Percentiles rank a stretch among this genome's conserved stretches.
These are phyloP conservation scores for Lepidocyrtinus sp. DNA, from an alignment of 2,888 invertebrate genomes.

Conservation along the genomic window DNA sequence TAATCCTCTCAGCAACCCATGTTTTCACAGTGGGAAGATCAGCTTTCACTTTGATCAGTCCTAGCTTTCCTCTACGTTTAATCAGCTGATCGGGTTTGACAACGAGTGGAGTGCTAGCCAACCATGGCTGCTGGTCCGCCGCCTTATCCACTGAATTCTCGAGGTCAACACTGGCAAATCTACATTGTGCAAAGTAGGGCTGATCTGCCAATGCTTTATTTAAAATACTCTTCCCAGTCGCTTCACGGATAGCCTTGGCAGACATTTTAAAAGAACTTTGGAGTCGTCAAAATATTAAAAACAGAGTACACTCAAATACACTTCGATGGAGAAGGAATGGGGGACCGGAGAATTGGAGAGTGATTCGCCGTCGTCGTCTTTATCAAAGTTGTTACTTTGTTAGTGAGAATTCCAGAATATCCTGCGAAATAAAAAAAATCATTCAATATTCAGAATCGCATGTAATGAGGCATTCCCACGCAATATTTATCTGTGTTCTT, in stretches of 20 bases:
- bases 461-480: too few species aligned
- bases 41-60: conserved; percentile 95
- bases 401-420: too few species aligned
- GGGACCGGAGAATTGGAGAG: too few species aligned
- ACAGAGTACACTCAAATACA: too few species aligned
- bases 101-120: conserved; percentile 79
- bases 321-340: too few species aligned
- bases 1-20: conserved; percentile 90
- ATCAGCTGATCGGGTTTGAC: conserved; percentile 99
- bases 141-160: conserved; percentile 85
- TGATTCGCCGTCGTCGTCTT: too few species aligned
- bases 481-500: too few species aligned
- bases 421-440: too few species aligned
- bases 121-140: conserved; percentile 87
- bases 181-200: conserved; percentile 81
- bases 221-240: conserved; percentile 92
- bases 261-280: too few species aligned
- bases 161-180: conserved; percentile 86
- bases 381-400: too few species aligned
- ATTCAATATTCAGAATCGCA: too few species aligned
- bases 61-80: conserved; percentile 97
- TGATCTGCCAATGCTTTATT: conserved; percentile 83
- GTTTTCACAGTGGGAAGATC: conserved; percentile 83
- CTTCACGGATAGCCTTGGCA: conserved; percentile 96
- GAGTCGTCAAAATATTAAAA: background rate